Percentiles rank a stretch among this genome's conserved stretches.
Evolutionary conservation across 2,113 vertebrate species (phyloP).

Genomic region (Tachysurus vachellii): DNA sequence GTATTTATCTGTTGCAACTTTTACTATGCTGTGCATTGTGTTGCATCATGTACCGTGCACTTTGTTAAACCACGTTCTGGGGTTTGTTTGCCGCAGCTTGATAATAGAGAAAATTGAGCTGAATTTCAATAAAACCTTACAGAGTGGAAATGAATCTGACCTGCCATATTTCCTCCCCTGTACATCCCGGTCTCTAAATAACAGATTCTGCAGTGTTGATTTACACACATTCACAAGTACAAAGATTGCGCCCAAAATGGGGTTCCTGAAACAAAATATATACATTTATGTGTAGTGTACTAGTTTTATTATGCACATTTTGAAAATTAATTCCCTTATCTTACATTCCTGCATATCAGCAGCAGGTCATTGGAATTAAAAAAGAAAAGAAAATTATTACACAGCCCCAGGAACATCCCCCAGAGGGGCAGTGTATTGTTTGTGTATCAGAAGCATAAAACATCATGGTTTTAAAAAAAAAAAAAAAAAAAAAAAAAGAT

Average conservation of each 20-base stretch:
- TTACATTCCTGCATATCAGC: too few relatives aligned
- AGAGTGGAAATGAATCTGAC: neutral
- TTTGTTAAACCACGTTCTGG: neutral
- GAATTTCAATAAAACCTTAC: neutral
- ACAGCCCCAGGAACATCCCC: neutral
- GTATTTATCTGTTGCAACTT: neutral
- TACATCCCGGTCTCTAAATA: neutral
- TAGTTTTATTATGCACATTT: too few relatives aligned
- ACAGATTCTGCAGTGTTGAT: neutral
- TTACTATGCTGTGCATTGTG: neutral
- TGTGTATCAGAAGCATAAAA: conserved; percentile 6
- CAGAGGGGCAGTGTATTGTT: neutral
- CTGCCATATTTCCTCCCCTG: neutral
- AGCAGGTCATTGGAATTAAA: too few relatives aligned
- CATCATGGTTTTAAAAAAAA: neutral
- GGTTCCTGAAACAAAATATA: too few relatives aligned
- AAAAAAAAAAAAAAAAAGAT: too few relatives aligned
- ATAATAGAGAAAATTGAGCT: neutral
- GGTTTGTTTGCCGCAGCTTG: neutral
- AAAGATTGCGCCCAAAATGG: neutral
- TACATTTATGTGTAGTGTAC: too few relatives aligned
- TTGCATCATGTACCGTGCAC: neutral
- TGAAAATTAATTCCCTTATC: too few relatives aligned
- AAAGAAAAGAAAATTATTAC: neutral
- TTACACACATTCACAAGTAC: neutral